phyloP scores from a whole-genome alignment of 1,140 invertebrate genomes.

The Coptotermes formosanus region DNA sequence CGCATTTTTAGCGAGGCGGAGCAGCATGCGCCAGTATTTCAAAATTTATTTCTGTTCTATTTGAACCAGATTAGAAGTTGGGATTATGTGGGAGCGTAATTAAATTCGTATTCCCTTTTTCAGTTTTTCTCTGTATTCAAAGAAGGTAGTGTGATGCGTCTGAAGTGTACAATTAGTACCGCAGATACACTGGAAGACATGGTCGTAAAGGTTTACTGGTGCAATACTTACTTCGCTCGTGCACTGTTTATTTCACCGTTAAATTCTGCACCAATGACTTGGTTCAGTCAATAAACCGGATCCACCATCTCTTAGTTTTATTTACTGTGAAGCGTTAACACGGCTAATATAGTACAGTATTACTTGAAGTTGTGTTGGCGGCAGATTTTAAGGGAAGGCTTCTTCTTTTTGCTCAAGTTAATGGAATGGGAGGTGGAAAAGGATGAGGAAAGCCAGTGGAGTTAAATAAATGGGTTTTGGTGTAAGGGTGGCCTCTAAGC shows the following conservation, averaged over 20 bases:
- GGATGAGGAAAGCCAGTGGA: not conserved
- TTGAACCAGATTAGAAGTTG: too few species aligned
- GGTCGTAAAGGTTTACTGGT: too few species aligned
- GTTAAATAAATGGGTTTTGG: slow-evolving; percentile 16
- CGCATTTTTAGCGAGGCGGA: too few species aligned
- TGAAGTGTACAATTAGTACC: too few species aligned
- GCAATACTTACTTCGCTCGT: not conserved
- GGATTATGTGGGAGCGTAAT: too few species aligned
- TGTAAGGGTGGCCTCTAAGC: slow-evolving; percentile 4
- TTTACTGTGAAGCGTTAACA: not conserved
- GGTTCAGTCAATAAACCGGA: not conserved
- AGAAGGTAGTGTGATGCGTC: too few species aligned
- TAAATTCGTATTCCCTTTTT: too few species aligned
- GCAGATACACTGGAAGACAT: too few species aligned
- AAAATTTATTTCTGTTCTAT: too few species aligned
- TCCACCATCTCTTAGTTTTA: not conserved
- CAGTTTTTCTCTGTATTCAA: too few species aligned
- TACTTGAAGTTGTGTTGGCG: not conserved
- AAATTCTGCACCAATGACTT: not conserved
- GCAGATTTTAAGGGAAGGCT: slow-evolving; percentile 3
- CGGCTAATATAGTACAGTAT: not conserved
- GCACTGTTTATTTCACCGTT: not conserved
- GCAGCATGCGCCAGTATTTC: too few species aligned
- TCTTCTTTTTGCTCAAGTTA: not conserved
- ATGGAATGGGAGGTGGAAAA: not conserved